Base-by-base conservation (phyloP, 2,113 vertebrate species). In the Pyrgilauda ruficollis region DNA sequence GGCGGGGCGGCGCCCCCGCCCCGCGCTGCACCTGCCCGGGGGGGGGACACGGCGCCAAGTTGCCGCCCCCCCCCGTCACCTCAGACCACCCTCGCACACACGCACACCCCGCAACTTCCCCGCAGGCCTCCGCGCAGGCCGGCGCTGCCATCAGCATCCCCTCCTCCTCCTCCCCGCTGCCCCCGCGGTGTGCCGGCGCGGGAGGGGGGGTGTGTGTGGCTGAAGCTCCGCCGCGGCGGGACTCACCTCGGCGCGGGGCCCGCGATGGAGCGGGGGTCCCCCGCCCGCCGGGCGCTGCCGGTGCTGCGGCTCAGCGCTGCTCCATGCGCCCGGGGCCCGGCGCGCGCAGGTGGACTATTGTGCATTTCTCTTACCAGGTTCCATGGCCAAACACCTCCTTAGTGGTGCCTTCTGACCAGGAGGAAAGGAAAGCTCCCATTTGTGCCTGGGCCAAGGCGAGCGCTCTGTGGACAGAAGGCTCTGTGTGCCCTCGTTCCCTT, bases 401-500 rank as follows among this genome's bases (percentile, higher is more conserved):
- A 17, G 15, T 59, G 62, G 89, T 64, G 66, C 77, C 66, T 91
- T 78, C 81, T 89, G 81, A 87, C 21, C 43, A 87, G 84, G 63
- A 87, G 81, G 87, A 27, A 64, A 78, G 31, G 33, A 84, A 95
- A 93, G 92, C 74, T 75, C 49, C 22, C 43, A 26, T 44, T 78
- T 89, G 89, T 93, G 90, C 81, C 66, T 9, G 68, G 93, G 96
- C 93, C 89, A 81, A 74, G 93, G 70, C 3, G 7, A 77, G 56
- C 1, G 67, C 78, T 84, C 85, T 50, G 89, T 1, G n/a, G 19
- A 96, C 91, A 96, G 89, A 94, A 68, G 91, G 84, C 83, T 91
- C 81, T 86, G 88, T 94, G 91, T 95, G 89, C 93, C 88, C 84
- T 35, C 81, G 0, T 56, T 89, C 41, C 93, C 81, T 93, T 95